A percentile compares a stretch with the other conserved stretches of the same genome.
phyloP scores from a whole-genome alignment of 2,888 invertebrate species.

The Chloroclystis v-ata region DNA sequence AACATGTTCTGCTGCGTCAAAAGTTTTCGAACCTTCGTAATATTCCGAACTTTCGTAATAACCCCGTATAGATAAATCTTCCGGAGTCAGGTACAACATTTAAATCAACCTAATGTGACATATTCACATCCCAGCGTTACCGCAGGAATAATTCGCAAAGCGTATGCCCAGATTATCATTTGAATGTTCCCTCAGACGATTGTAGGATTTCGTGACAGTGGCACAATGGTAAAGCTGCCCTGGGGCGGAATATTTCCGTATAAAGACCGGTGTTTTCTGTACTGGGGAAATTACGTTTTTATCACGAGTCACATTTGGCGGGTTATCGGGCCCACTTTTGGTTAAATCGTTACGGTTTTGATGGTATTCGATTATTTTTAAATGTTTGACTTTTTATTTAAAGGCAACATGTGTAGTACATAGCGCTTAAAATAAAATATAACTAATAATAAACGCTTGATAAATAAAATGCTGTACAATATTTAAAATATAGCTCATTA shows the following conservation, averaged over 20 bases:
- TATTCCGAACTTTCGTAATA: too few relatives aligned
- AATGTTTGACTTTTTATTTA: background rate
- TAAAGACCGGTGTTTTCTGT: slow-evolving; percentile 56
- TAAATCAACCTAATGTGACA: slow-evolving; percentile 74
- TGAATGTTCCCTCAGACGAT: slow-evolving; percentile 74
- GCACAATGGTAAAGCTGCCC: slow-evolving; percentile 62
- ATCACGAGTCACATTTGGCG: slow-evolving; percentile 55
- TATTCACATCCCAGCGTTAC: slow-evolving; percentile 49
- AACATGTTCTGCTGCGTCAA: too few relatives aligned
- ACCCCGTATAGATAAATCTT: slow-evolving; percentile 16
- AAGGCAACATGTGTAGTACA: too few relatives aligned
- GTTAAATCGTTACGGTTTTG: slow-evolving; percentile 35
- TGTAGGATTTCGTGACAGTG: slow-evolving; percentile 68
- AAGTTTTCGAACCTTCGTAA: background rate
- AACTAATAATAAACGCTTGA: too few relatives aligned
- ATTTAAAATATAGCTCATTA: too few relatives aligned
- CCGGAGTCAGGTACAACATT: slow-evolving; percentile 56
- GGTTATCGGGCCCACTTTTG: slow-evolving; percentile 44
- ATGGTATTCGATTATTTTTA: slow-evolving; percentile 6
- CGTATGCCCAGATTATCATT: slow-evolving; percentile 75
- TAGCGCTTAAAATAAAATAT: too few relatives aligned
- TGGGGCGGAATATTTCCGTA: slow-evolving; percentile 60
- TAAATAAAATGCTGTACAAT: too few relatives aligned
- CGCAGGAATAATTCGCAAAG: slow-evolving; percentile 58
- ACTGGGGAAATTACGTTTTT: slow-evolving; percentile 59